These are phyloP conservation scores for Homarus americanus DNA, from an alignment of 1,140 invertebrate species.

Conservation along the genomic window DNA sequence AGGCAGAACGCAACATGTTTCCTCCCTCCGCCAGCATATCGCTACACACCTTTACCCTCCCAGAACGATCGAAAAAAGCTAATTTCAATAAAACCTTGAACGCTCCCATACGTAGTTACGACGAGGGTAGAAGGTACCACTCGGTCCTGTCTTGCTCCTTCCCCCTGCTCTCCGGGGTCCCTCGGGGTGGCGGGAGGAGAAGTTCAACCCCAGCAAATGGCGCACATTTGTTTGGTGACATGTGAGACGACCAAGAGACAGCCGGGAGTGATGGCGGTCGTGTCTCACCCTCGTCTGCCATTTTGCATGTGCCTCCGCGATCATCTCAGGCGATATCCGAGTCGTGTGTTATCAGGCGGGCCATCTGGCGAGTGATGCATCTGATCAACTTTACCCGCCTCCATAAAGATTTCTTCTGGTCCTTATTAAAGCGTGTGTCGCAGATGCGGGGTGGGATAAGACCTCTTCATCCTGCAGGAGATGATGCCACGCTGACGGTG, in stretches of 20 bases:
- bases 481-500: background rate
- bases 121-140: background rate
- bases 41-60: too few relatives aligned
- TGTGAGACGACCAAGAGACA: constrained; percentile 58
- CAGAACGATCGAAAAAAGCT: background rate
- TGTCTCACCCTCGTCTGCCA: constrained; percentile 50
- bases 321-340: constrained; percentile 58
- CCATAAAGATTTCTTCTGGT: constrained; percentile 52
- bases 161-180: background rate
- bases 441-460: constrained; percentile 32
- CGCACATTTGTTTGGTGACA: constrained; percentile 55
- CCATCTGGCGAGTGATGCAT: constrained; percentile 59
- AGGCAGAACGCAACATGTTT: too few relatives aligned
- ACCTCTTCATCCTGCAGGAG: constrained; percentile 36
- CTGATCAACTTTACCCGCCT: constrained; percentile 52
- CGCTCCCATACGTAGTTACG: constrained; percentile 46
- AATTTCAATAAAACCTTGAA: constrained; percentile 60
- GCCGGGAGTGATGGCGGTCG: constrained; percentile 49
- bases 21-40: too few relatives aligned
- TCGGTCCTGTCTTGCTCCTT: background rate
- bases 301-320: constrained; percentile 62
- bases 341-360: constrained; percentile 48
- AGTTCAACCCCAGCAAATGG: constrained; percentile 67
- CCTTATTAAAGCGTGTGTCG: constrained; percentile 60
- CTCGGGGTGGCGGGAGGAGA: background rate